phyloP scores from a whole-genome alignment of 2,888 invertebrate genomes.

The Lamellibrachia columna region DNA sequence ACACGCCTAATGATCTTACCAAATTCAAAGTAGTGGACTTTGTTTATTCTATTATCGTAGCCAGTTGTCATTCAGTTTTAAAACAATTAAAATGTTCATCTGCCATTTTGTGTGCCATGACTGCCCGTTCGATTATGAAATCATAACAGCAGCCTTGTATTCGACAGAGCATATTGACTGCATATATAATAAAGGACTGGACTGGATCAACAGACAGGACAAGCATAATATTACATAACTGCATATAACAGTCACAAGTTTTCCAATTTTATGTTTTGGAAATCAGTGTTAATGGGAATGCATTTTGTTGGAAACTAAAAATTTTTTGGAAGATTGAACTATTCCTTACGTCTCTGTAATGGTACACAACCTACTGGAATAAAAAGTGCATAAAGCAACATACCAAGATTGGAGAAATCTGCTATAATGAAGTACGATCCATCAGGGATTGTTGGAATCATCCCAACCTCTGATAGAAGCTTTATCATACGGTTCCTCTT shows the following conservation, averaged over 20 bases:
- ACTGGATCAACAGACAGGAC: background rate
- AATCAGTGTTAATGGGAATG: constrained; percentile 22
- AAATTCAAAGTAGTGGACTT: too few relatives aligned
- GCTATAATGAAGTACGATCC: constrained; percentile 98
- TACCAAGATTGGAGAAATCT: constrained; percentile 77
- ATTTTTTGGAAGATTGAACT: background rate
- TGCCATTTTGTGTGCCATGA: too few relatives aligned
- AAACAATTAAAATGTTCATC: too few relatives aligned
- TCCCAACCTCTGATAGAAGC: constrained; percentile 75
- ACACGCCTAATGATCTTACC: too few relatives aligned
- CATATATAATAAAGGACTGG: background rate
- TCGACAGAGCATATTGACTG: too few relatives aligned
- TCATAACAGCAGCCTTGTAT: too few relatives aligned
- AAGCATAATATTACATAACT: background rate
- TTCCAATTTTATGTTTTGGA: constrained; percentile 23
- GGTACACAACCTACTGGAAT: background rate
- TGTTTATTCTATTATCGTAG: too few relatives aligned
- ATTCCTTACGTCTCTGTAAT: background rate
- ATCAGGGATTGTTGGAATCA: constrained; percentile 91
- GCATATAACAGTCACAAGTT: background rate
- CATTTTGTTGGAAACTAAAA: background rate
- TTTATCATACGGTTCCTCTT: constrained; percentile 60
- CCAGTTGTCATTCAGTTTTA: too few relatives aligned
- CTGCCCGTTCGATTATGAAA: too few relatives aligned
- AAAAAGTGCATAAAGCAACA: background rate